A percentile compares a stretch with the other conserved stretches of the same genome.
phyloP scores from a whole-genome alignment of 2,797 vertebrate species.

The Alosa sapidissima region DNA sequence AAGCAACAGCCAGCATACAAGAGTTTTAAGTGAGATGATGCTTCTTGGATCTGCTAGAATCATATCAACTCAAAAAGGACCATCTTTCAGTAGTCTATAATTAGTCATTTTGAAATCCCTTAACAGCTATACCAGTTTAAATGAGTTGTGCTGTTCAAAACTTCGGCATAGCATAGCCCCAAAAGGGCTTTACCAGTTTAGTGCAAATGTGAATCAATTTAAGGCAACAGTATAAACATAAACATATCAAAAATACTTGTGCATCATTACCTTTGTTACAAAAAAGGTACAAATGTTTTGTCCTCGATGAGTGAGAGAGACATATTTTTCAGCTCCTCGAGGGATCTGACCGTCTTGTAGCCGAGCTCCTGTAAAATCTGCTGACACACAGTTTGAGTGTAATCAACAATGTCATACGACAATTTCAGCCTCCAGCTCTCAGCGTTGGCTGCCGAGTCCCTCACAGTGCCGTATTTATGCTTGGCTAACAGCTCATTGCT shows the following conservation, averaged over 20 bases:
- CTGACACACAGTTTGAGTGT: conserved; percentile 85
- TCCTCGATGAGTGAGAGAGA: conserved; percentile 86
- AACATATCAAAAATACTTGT: conserved; percentile 69
- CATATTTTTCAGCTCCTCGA: conserved; percentile 87
- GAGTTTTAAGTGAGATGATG: conserved; percentile 33
- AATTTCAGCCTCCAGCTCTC: conserved; percentile 92
- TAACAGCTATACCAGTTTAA: conserved; percentile 10
- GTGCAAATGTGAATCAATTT: conserved; percentile 79
- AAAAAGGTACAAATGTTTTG: conserved; percentile 84
- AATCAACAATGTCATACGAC: conserved; percentile 87
- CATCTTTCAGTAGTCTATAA: not conserved
- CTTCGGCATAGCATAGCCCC: conserved; percentile 30
- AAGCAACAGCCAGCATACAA: conserved; percentile 49
- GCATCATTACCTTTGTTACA: conserved; percentile 65
- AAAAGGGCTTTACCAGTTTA: conserved; percentile 58
- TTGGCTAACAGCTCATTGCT: conserved; percentile 78
- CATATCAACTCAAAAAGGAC: conserved; percentile 8
- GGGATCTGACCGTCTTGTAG: conserved; percentile 80
- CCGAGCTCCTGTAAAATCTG: conserved; percentile 85
- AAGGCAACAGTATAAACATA: conserved; percentile 81
- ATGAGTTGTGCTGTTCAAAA: conserved; percentile 52
- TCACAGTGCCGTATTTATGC: conserved; percentile 88
- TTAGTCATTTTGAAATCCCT: conserved; percentile 20
- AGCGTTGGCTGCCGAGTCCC: conserved; percentile 87
- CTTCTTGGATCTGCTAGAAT: conserved; percentile 8